Percentiles rank a stretch among this genome's conserved stretches.
Evolutionary conservation across 2,113 vertebrate species (phyloP).

Genomic region (Camarhynchus parvulus): DNA sequence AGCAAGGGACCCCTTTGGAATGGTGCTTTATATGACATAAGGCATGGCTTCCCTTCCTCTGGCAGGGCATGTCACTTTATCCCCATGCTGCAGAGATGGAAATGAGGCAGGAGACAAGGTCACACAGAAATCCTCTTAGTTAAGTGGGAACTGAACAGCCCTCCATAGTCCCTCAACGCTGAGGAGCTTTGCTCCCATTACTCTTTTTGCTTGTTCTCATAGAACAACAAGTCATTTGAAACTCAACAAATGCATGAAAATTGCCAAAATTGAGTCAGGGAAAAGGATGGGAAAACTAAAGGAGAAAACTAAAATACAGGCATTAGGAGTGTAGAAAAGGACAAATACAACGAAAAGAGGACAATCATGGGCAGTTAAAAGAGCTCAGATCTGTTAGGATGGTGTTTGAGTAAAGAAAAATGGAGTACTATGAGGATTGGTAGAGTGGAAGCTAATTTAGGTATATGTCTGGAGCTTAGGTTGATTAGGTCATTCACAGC

Average conservation of each 20-base stretch:
- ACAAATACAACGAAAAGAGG: background rate
- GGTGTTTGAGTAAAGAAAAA: background rate
- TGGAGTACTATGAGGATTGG: background rate
- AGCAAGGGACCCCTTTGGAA: background rate
- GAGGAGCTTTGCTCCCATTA: background rate
- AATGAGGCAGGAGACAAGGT: background rate
- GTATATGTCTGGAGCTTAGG: background rate
- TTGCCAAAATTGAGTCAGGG: background rate
- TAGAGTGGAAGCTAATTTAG: background rate
- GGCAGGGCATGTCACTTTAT: background rate
- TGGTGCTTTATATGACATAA: background rate
- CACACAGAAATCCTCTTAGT: background rate
- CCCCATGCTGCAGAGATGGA: background rate
- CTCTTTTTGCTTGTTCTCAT: background rate
- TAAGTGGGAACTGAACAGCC: background rate
- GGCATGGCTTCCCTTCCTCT: background rate
- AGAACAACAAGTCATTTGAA: background rate
- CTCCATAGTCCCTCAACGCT: background rate
- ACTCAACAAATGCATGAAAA: background rate
- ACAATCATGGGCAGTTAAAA: background rate
- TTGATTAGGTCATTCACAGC: slow-evolving; percentile 53
- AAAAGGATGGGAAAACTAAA: background rate
- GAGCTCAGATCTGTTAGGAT: background rate
- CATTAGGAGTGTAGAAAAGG: background rate
- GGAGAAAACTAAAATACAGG: background rate